Evolutionary conservation across 2,113 vertebrate species (phyloP), one percentile per base, ranked within the genome.

Genomic region (Pachyramphus minor): DNA sequence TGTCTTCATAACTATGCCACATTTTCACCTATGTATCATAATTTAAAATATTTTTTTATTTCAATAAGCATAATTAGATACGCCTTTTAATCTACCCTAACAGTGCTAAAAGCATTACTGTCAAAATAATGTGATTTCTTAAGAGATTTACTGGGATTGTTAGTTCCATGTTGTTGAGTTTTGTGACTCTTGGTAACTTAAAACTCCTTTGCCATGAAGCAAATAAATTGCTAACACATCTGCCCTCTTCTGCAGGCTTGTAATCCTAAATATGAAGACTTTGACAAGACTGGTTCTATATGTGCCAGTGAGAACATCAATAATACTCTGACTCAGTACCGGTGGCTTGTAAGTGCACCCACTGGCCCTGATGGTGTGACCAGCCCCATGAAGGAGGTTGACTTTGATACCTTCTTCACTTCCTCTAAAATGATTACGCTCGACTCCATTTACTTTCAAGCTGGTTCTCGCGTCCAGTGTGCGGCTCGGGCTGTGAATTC

Each of bases 321-420:
- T 55, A 97, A 99, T 79, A 99, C 99, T 11, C 89, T 99, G 96
- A 99, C 99, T 27, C 98, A 39, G 39, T 99, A 99, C 97, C 98
- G 99, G 76, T 99, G 99, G 99, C 98, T 99, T 60, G 97, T 98
- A 30, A 99, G 99, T 7, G 98, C 99, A 47, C 99, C 99, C 9
- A 97, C 98, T 2, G 98, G 99, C 60, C 97, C 98, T 1, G 98
- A 99, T 25, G 98, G 99, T 2, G 98, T 99, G 77, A 99, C 99
- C 87, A 99, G 98, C 92, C 99, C 99, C 93, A 98, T 99, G 99
- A 98, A 97, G 87, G 99, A 99, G 93, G 98, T 99, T 77, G 99
- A 99, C 97, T 99, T 99, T 33, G 98, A 99, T 95, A 99, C 99
- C 30, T 99, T 99, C 97, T 99, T 99, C 76, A 99, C 99, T 1